Conservation (phyloP, 2,797 vertebrate genomes). For the Sphenodon punctatus region DNA sequence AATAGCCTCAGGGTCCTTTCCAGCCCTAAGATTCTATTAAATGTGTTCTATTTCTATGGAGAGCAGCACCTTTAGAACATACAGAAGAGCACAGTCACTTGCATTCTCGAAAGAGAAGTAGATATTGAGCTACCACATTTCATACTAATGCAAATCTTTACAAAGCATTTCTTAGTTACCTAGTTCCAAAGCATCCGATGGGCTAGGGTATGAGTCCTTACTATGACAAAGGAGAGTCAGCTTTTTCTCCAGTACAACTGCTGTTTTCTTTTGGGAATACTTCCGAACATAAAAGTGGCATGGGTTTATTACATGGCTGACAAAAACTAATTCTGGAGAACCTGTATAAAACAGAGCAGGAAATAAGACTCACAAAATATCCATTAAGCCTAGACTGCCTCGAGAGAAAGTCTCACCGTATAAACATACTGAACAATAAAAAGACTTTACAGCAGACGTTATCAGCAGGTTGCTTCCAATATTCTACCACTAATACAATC, state of each 20-base stretch:
- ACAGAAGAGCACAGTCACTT: too few relatives aligned
- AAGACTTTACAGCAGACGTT: not conserved
- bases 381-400: not conserved
- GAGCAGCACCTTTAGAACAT: too few relatives aligned
- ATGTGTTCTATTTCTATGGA: too few relatives aligned
- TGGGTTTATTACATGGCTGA: constrained; percentile 76
- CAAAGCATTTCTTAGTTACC: constrained; percentile 68
- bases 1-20: too few relatives aligned
- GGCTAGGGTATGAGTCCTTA: constrained; percentile 40
- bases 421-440: not conserved
- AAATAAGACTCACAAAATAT: not conserved
- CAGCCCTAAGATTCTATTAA: too few relatives aligned
- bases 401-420: not conserved
- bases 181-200: constrained; percentile 73
- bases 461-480: not conserved
- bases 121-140: not conserved
- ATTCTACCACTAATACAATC: not conserved
- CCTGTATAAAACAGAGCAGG: constrained; percentile 35
- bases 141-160: not conserved
- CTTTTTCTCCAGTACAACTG: constrained; percentile 64
- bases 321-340: constrained; percentile 72
- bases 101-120: too few relatives aligned
- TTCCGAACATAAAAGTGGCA: constrained; percentile 78
- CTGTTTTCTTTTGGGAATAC: constrained; percentile 70
- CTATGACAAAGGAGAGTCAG: constrained; percentile 61